Evolutionary conservation across 2,113 vertebrate genomes (phyloP).

Genomic region (Gymnogyps californianus): DNA sequence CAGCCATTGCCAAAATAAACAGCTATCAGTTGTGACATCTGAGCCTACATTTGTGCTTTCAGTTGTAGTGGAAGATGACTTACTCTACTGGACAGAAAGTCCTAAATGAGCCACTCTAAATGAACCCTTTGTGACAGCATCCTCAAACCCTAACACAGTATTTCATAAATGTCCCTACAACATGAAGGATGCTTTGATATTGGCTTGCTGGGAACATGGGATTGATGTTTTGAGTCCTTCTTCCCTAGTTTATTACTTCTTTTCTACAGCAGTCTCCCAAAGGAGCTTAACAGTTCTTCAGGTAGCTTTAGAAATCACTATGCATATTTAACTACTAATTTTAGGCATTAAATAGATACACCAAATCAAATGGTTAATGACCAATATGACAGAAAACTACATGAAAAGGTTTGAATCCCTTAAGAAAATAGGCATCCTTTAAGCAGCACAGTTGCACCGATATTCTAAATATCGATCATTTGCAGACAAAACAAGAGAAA

Average conservation of each 20-base stretch:
- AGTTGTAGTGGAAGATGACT: neutral
- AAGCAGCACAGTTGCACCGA: neutral
- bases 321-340: neutral
- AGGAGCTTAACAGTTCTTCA: neutral
- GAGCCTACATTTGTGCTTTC: neutral
- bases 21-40: neutral
- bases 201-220: neutral
- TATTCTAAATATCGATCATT: constrained; percentile 41
- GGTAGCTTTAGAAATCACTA: neutral
- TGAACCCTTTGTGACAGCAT: neutral
- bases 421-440: neutral
- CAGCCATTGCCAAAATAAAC: neutral
- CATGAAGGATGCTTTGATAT: neutral
- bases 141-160: neutral
- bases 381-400: neutral
- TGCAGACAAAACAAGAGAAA: constrained; percentile 38
- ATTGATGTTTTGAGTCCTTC: neutral
- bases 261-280: neutral
- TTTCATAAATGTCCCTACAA: neutral
- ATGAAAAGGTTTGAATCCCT: neutral
- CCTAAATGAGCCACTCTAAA: neutral
- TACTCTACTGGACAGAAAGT: neutral
- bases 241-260: neutral
- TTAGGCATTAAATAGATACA: neutral
- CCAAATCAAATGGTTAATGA: neutral